Conservation (phyloP, 2,797 vertebrate genomes). For the Pygocentrus nattereri region DNA sequence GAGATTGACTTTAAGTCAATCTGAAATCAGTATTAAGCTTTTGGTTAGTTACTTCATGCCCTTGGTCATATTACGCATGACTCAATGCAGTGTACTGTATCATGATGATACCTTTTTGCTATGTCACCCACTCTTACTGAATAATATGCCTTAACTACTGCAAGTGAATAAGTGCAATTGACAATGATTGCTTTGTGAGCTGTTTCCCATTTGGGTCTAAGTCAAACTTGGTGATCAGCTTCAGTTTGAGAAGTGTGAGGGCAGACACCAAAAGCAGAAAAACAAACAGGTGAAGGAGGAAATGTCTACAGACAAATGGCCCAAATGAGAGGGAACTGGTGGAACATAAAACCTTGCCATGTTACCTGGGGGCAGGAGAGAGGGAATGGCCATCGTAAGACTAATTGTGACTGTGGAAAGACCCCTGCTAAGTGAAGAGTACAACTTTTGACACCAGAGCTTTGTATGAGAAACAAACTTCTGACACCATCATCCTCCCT, state of each 20-base stretch:
- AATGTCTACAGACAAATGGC: slow-evolving; percentile 74
- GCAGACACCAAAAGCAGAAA: slow-evolving; percentile 64
- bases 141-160: neutral
- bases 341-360: slow-evolving; percentile 36
- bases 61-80: no score
- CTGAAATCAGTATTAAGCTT: no score
- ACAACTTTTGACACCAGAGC: slow-evolving; percentile 69
- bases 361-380: slow-evolving; percentile 63
- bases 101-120: neutral
- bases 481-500: slow-evolving; percentile 59
- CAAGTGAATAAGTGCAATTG: slow-evolving; percentile 17
- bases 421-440: slow-evolving; percentile 64
- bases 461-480: slow-evolving; percentile 74
- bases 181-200: slow-evolving; percentile 31
- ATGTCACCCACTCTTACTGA: neutral
- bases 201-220: slow-evolving; percentile 39
- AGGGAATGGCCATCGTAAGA: slow-evolving; percentile 62
- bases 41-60: no score
- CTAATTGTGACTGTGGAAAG: slow-evolving; percentile 52
- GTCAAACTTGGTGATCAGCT: slow-evolving; percentile 46
- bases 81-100: no score
- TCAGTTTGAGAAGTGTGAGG: slow-evolving; percentile 57
- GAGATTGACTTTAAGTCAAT: no score
- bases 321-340: slow-evolving; percentile 61
- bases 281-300: slow-evolving; percentile 68